A percentile compares a stretch with the other conserved stretches of the same genome.
Conservation (phyloP, 2,113 vertebrate species). For the Leptosomus discolor region DNA sequence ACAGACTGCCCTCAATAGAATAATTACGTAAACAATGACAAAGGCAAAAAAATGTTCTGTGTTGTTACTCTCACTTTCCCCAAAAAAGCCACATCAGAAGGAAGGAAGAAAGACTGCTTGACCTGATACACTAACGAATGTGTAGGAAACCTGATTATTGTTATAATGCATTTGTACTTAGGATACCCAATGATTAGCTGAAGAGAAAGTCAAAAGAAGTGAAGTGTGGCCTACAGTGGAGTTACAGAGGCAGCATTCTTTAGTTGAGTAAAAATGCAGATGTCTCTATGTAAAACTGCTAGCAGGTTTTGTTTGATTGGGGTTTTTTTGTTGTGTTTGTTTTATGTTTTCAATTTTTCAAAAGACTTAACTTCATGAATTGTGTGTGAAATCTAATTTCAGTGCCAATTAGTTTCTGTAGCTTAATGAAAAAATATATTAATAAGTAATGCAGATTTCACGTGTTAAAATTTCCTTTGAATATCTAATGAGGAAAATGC, state of each 20-base stretch:
- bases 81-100: not conserved
- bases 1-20: not conserved
- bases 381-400: not conserved
- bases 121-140: not conserved
- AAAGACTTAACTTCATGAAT: not conserved
- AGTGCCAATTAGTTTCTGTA: not conserved
- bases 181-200: not conserved
- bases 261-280: not conserved
- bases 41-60: not conserved
- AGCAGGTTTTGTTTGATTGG: not conserved
- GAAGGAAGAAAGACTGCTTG: not conserved
- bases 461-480: slow-evolving; percentile 1
- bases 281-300: not conserved
- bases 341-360: not conserved
- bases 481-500: not conserved
- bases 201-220: not conserved
- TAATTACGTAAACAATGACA: not conserved
- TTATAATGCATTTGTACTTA: not conserved
- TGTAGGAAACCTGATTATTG: slow-evolving; percentile 5
- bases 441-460: not conserved
- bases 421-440: slow-evolving; percentile 28
- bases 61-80: not conserved
- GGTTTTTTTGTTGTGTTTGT: not conserved
- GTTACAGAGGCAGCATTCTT: not conserved
- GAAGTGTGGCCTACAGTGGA: not conserved